Conservation (phyloP, 1,140 invertebrate genomes). For the Scaptomyza montana region DNA sequence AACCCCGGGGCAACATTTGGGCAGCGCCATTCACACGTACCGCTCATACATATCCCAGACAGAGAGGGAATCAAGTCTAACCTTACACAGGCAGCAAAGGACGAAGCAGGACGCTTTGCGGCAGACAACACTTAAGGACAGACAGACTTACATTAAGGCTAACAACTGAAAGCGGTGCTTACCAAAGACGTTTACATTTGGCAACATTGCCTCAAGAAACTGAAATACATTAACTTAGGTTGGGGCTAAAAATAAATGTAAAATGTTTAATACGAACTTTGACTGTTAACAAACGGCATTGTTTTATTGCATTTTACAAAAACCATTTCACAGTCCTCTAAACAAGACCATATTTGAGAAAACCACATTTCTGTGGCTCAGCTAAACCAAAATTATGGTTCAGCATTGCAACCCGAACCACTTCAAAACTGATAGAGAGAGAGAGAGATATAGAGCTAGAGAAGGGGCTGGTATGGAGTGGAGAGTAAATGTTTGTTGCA, state of each 20-base stretch:
- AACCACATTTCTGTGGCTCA: neutral
- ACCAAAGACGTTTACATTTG: neutral
- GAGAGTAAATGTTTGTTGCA: constrained; percentile 29
- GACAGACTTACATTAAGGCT: constrained; percentile 9
- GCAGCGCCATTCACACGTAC: constrained; percentile 39
- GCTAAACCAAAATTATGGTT: constrained; percentile 15
- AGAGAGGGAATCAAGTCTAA: constrained; percentile 7
- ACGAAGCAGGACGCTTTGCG: constrained; percentile 7
- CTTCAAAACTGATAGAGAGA: too few relatives aligned
- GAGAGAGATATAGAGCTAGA: neutral
- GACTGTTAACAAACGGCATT: neutral
- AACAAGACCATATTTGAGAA: neutral
- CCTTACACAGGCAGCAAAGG: constrained; percentile 4
- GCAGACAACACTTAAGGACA: neutral
- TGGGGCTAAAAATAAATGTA: too few relatives aligned
- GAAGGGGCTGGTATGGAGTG: too few relatives aligned
- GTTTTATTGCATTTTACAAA: neutral
- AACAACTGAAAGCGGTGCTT: neutral
- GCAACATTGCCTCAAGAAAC: neutral
- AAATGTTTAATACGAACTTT: too few relatives aligned
- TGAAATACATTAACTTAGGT: too few relatives aligned
- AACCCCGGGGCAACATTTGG: constrained; percentile 20
- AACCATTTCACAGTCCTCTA: neutral
- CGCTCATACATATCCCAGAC: constrained; percentile 31
- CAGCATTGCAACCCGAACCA: constrained; percentile 1